Base-by-base conservation (phyloP, 2,113 vertebrate genomes). In the Vimba vimba region DNA sequence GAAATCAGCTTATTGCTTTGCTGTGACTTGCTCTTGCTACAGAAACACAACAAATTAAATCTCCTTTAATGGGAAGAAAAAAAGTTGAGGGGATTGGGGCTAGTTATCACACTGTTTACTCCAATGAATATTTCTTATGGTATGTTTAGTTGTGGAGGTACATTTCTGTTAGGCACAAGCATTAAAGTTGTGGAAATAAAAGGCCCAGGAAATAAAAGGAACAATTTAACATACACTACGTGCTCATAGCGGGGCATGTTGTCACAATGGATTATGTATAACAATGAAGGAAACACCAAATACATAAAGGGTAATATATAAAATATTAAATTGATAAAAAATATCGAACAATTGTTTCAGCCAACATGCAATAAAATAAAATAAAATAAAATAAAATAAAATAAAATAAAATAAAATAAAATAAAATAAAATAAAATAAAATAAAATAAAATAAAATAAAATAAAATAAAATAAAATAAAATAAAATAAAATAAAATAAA, bases 1-100 rank as follows among this genome's bases (percentile, higher is more conserved):
- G 84, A 90, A 85, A 74, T 84, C 57, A 83, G 74, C 81, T 69
- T 89, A 79, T 84, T 78, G 57, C 83, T 79, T 60, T 84, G 86
- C 30, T 23, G 57, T 82, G 86, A 66, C 50, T 79, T 69, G 12
- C 71, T 55, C 43, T 59, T n/a, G 50, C 68, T 84, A 43, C 73
- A 66, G 45, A 83, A 55, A 71, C 21, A 55, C 47, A 55, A 36
- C 80, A 50, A n/a, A 82, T 81, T 4, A 33, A 30, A 36, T 68
- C 25, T 80, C 45, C 62, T 69, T 68, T 55, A 39, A 82, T 47
- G 10, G 45, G 62, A 69, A 21, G 23, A 62, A 39, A 43, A 39
- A 12, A 43, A 15, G 9, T 1, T 3, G 19, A 13, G 36, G 59
- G 13, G 21, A 2, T 78, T 6, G 36, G 12, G 36, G 6, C 19